Evolutionary conservation across 2,113 vertebrate genomes (phyloP).

Genomic region (Callithrix jacchus): DNA sequence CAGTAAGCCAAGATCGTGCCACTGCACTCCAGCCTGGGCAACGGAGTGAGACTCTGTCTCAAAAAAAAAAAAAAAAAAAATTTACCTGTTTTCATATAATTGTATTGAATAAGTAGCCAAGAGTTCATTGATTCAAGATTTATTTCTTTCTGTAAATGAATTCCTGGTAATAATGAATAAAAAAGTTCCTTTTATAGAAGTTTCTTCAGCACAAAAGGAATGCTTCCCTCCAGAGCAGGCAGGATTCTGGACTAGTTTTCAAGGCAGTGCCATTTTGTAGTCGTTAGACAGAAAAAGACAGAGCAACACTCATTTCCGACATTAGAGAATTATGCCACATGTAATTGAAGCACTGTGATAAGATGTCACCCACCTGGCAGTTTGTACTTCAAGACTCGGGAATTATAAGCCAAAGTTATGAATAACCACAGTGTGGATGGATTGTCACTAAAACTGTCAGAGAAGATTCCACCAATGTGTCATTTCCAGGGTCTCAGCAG

Average conservation of each 20-base stretch:
- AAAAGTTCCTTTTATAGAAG: background rate
- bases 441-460: background rate
- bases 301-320: background rate
- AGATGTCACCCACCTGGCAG: background rate
- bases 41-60: no score
- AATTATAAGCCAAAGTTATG: background rate
- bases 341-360: background rate
- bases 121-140: background rate
- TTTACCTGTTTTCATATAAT: constrained; percentile 24
- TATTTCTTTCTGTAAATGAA: constrained; percentile 5
- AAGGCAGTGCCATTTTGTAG: background rate
- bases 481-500: background rate
- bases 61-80: no score
- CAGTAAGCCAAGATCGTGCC: no score
- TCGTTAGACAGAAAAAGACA: constrained; percentile 13
- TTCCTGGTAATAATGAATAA: background rate
- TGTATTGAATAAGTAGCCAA: background rate
- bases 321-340: background rate
- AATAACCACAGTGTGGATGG: background rate
- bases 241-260: constrained; percentile 7
- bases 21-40: no score
- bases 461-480: background rate
- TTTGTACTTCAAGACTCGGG: background rate
- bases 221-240: constrained; percentile 1
- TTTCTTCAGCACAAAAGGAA: background rate